phyloP scores from a whole-genome alignment of 2,113 vertebrate species.

The Benitochromis conjunctus region DNA sequence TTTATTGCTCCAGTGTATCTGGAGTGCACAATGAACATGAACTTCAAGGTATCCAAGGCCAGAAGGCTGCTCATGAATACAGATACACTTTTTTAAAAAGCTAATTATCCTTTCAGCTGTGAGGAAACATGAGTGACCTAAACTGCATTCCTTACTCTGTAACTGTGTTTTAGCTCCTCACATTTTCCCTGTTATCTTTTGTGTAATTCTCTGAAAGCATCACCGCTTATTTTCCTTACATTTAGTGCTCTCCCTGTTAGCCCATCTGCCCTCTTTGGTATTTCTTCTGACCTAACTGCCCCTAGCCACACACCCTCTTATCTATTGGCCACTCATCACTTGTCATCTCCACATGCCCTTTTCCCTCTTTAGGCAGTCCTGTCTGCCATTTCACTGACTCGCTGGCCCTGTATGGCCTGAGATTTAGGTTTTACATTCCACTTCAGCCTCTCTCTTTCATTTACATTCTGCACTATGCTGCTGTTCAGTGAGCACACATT shows the following conservation, averaged over 20 bases:
- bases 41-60: not conserved
- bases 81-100: not conserved
- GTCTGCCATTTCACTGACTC: not conserved
- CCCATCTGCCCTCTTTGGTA: not conserved
- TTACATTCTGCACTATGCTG: not conserved
- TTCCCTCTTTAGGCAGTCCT: not conserved
- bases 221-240: not conserved
- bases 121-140: not conserved
- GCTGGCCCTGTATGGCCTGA: not conserved
- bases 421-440: not conserved
- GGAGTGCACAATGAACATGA: not conserved
- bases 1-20: not conserved
- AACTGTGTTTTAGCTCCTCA: not conserved
- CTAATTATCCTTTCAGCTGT: not conserved
- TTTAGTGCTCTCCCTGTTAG: not conserved
- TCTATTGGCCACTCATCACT: constrained; percentile 1
- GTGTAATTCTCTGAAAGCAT: not conserved
- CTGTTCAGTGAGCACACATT: not conserved
- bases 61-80: not conserved
- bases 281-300: not conserved
- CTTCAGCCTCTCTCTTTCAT: not conserved
- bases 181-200: not conserved
- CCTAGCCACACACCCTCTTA: constrained; percentile 16
- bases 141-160: not conserved
- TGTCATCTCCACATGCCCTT: not conserved